phyloP scores from a whole-genome alignment of 2,797 vertebrate genomes.

The Salmo trutta region DNA sequence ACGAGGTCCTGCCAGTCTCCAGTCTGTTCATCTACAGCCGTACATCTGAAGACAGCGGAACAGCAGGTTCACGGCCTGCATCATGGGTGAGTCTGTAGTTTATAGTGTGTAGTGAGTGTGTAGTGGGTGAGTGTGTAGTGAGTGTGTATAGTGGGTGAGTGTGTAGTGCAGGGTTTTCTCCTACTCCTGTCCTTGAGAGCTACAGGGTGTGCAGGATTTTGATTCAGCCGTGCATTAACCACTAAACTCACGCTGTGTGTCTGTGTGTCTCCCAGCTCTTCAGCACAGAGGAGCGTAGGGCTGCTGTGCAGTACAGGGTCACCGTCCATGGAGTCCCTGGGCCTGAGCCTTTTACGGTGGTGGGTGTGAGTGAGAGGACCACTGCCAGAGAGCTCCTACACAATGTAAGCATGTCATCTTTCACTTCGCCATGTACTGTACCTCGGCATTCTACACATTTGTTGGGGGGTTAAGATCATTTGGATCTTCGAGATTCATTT shows the following conservation, averaged over 20 bases:
- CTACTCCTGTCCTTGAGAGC: background rate
- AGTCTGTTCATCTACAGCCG: slow-evolving; percentile 94
- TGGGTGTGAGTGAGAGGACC: slow-evolving; percentile 78
- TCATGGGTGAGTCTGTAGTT: slow-evolving; percentile 77
- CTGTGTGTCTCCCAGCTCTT: slow-evolving; percentile 78
- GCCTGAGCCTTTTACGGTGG: slow-evolving; percentile 88
- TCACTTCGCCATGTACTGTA: background rate
- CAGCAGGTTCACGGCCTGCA: slow-evolving; percentile 66
- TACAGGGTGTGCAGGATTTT: background rate
- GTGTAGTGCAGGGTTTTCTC: background rate
- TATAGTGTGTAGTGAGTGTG: background rate
- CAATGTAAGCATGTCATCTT: slow-evolving; percentile 69
- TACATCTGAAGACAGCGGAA: slow-evolving; percentile 88
- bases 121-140: slow-evolving; percentile 74
- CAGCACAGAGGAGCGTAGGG: slow-evolving; percentile 80
- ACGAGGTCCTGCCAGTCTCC: slow-evolving; percentile 93
- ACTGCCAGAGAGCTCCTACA: slow-evolving; percentile 89
- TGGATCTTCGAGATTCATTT: background rate
- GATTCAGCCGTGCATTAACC: background rate
- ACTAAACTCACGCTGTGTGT: background rate
- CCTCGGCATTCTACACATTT: background rate
- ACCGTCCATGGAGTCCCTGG: slow-evolving; percentile 89
- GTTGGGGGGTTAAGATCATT: background rate
- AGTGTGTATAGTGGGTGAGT: background rate
- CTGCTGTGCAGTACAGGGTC: slow-evolving; percentile 74